Percentiles rank a stretch among this genome's conserved stretches.
Evolutionary conservation across 2,888 invertebrate genomes (phyloP).

Genomic region (Drosophila kanekoi): DNA sequence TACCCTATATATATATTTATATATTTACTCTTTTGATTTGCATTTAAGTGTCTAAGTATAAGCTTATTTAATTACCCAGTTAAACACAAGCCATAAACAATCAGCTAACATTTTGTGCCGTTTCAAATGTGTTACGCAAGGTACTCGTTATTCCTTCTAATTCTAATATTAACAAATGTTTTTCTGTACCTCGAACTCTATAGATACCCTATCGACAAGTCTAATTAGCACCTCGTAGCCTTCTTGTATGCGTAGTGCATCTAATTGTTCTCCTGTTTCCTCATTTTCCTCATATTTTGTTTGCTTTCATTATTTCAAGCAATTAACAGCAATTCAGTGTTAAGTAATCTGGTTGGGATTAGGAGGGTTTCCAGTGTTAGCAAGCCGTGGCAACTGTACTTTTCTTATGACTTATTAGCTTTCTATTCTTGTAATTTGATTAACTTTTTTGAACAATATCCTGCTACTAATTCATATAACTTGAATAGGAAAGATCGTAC

Average conservation of each 20-base stretch:
- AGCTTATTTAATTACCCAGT: constrained; percentile 32
- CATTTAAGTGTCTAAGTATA: constrained; percentile 57
- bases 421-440: not conserved
- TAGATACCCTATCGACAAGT: not conserved
- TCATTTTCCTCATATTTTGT: constrained; percentile 1
- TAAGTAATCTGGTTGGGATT: not conserved
- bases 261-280: not conserved
- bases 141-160: constrained; percentile 48
- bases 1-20: not conserved
- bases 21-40: constrained; percentile 47
- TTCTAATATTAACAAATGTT: constrained; percentile 14
- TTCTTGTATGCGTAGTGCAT: constrained; percentile 19
- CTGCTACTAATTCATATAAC: no score
- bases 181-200: no score
- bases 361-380: not conserved
- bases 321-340: constrained; percentile 10
- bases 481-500: no score
- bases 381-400: not conserved
- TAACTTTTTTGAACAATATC: no score
- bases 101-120: constrained; percentile 56
- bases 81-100: constrained; percentile 42
- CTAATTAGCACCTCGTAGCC: constrained; percentile 10
- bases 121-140: constrained; percentile 48
- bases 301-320: not conserved
- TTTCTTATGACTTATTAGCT: not conserved